A percentile compares a stretch with the other conserved stretches of the same genome.
Conservation (phyloP, 2,888 invertebrate genomes). For the Anaspis maculata region DNA sequence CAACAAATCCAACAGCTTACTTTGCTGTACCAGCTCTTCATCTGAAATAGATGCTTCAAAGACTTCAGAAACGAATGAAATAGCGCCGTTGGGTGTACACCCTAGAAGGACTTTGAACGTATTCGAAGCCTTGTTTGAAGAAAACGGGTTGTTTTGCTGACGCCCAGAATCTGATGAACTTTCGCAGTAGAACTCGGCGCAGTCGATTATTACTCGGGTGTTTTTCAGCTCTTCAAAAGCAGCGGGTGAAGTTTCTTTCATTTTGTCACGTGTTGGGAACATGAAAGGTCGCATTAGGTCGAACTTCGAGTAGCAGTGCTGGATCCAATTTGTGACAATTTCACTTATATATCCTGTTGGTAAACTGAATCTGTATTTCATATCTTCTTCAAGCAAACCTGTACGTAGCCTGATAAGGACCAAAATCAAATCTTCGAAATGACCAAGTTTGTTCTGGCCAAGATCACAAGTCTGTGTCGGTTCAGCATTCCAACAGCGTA, state of each 20-base stretch:
- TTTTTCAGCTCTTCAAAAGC: not conserved
- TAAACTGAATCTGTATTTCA: not conserved
- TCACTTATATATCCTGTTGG: not conserved
- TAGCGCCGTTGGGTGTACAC: slow-evolving; percentile 12
- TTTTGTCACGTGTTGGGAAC: not conserved
- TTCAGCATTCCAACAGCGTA: not conserved
- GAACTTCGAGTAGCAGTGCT: not conserved
- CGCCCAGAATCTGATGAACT: not conserved
- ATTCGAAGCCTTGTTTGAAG: not conserved
- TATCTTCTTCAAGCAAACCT: not conserved
- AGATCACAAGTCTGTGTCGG: not conserved
- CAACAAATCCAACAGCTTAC: slow-evolving; percentile 14
- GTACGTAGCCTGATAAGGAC: not conserved
- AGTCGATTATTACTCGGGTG: not conserved
- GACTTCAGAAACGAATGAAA: slow-evolving; percentile 20
- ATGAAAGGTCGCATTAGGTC: not conserved
- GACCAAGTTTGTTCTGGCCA: not conserved
- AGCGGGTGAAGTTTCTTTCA: not conserved
- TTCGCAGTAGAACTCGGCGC: not conserved
- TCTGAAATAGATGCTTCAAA: slow-evolving; percentile 21
- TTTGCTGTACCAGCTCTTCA: slow-evolving; percentile 12
- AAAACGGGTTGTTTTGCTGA: not conserved
- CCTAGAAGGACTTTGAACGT: slow-evolving; percentile 9
- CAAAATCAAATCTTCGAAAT: not conserved
- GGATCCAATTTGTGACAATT: not conserved